These are phyloP conservation scores for Cerceris rybyensis DNA, from an alignment of 2,888 invertebrate genomes.

Conservation along the genomic window DNA sequence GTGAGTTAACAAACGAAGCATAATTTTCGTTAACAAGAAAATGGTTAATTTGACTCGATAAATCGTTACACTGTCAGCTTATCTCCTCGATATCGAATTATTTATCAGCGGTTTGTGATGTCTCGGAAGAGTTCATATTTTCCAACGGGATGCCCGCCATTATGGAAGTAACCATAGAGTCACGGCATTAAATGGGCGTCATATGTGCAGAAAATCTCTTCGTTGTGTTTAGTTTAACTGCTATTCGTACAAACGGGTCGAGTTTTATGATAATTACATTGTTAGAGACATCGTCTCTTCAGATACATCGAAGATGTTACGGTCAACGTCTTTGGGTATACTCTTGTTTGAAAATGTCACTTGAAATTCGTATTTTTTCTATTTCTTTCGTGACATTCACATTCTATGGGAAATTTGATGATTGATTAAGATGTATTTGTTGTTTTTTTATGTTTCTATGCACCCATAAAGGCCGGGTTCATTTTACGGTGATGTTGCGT, in stretches of 20 bases:
- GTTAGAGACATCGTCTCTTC: not conserved
- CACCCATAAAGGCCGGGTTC: slow-evolving; percentile 24
- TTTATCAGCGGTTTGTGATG: slow-evolving; percentile 8
- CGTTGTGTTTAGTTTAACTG: slow-evolving; percentile 30
- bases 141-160: slow-evolving; percentile 58
- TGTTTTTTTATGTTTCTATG: not conserved
- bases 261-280: not conserved
- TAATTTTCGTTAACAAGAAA: not conserved
- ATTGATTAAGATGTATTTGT: too few relatives aligned
- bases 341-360: too few relatives aligned
- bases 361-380: too few relatives aligned
- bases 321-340: too few relatives aligned
- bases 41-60: not conserved
- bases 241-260: not conserved
- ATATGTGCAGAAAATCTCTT: slow-evolving; percentile 47
- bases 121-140: slow-evolving; percentile 50
- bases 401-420: too few relatives aligned
- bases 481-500: slow-evolving; percentile 24
- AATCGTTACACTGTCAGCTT: not conserved
- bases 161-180: slow-evolving; percentile 59
- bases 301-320: not conserved
- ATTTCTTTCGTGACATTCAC: too few relatives aligned
- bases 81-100: slow-evolving; percentile 7
- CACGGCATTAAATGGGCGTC: slow-evolving; percentile 55
- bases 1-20: not conserved